These are phyloP conservation scores for Atopsyche davidsoni DNA, from an alignment of 1,140 invertebrate genomes.

Conservation along the genomic window DNA sequence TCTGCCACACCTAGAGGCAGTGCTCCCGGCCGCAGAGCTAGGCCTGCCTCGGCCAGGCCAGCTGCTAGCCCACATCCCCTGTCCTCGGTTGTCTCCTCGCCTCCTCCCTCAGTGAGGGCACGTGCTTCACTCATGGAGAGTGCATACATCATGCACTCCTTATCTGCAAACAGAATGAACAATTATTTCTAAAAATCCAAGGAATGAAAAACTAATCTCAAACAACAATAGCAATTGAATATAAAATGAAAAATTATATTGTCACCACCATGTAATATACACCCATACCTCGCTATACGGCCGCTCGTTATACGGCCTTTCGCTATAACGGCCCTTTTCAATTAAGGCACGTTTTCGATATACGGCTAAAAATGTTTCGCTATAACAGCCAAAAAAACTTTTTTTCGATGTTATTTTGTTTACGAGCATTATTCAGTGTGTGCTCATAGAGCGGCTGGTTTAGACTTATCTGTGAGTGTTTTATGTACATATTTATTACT, in stretches of 20 bases:
- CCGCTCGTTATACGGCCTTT: too few species aligned
- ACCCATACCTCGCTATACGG: too few species aligned
- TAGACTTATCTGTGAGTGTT: too few species aligned
- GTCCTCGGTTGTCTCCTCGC: constrained; percentile 51
- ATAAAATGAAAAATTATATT: background rate
- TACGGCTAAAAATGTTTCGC: too few species aligned
- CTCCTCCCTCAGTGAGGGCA: constrained; percentile 49
- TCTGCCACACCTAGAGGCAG: constrained; percentile 44
- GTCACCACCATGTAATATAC: background rate
- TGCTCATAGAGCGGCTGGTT: too few species aligned
- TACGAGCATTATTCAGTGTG: too few species aligned
- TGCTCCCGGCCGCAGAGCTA: constrained; percentile 76
- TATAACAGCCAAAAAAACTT: too few species aligned
- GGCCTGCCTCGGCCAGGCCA: constrained; percentile 88
- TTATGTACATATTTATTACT: too few species aligned
- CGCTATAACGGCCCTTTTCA: too few species aligned
- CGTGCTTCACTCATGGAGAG: constrained; percentile 66
- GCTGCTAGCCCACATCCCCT: constrained; percentile 68
- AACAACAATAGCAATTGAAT: background rate
- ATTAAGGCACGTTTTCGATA: too few species aligned
- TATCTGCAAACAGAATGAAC: constrained; percentile 54
- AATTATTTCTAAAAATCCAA: constrained; percentile 2
- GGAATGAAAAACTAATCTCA: background rate
- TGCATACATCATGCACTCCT: constrained; percentile 91
- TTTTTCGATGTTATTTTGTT: too few species aligned